phyloP scores from a whole-genome alignment of 2,797 vertebrate genomes.

The Serranus cabrilla region DNA sequence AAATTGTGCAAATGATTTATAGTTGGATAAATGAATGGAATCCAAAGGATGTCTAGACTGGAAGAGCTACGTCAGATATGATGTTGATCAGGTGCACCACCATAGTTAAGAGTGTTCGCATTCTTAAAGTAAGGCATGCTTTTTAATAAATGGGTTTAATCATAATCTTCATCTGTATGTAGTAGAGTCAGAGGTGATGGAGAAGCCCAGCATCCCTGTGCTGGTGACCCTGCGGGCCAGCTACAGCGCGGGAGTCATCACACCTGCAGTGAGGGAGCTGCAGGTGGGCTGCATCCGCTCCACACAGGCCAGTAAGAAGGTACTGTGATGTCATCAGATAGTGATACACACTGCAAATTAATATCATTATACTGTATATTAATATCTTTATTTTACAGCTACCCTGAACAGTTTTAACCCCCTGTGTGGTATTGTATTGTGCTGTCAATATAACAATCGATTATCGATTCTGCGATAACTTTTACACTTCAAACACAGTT shows the following conservation, averaged over 20 bases:
- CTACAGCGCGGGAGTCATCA: slow-evolving; percentile 61
- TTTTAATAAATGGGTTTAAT: slow-evolving; percentile 12
- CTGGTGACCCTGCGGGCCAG: slow-evolving; percentile 86
- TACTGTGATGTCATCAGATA: slow-evolving; percentile 24
- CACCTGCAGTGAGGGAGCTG: slow-evolving; percentile 85
- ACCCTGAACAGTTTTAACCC: neutral
- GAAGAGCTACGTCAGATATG: neutral
- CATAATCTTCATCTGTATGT: neutral
- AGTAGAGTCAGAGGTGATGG: slow-evolving; percentile 46
- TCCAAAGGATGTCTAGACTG: too few species aligned
- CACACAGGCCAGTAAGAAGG: slow-evolving; percentile 87
- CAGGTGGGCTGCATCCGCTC: slow-evolving; percentile 89
- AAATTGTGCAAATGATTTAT: neutral
- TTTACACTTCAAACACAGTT: neutral
- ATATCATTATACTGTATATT: neutral
- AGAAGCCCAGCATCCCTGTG: slow-evolving; percentile 72
- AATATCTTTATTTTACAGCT: neutral
- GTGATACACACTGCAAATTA: neutral
- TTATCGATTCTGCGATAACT: too few species aligned
- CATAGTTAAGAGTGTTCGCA: neutral
- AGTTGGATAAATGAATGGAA: neutral
- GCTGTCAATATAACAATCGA: neutral
- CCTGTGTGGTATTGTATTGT: neutral
- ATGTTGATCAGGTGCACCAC: too few species aligned
- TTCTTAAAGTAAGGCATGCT: neutral